Base-by-base conservation (phyloP, 1,140 invertebrate species). In the Contarinia nasturtii region DNA sequence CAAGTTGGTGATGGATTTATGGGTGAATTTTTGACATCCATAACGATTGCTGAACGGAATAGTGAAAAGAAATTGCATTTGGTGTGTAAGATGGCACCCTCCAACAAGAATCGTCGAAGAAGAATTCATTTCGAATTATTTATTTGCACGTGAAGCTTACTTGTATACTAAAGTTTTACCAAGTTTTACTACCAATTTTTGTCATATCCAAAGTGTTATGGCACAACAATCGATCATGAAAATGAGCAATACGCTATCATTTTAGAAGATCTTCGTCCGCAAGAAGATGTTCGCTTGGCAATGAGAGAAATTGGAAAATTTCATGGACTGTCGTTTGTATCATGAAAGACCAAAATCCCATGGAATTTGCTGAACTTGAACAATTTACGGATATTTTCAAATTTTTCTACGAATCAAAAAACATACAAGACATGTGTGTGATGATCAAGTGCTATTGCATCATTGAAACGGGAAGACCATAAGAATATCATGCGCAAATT, bases 291-390 rank as follows among this genome's bases (percentile, higher is more conserved):
- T 7, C 54, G 52, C 12, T 37, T 67, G 2, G 61, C 69, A 1
- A 57, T 76, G 20, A 56, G 63, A 48, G 61, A 60, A n/a, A 64
- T 75, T 52, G 74, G 64, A 10, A 66, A 63, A 44, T 63, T 70
- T n/a, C 75, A 77, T 56, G 72, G 71, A 0, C 45, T 69, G 0
- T 71, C 70, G 0, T 63, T 68, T 50, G 68, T 66, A 1, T 52
- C n/a, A n/a, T 73, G 20, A 68, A 67, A 47, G 33, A 54, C 33
- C 49, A 60, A 50, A 45, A 52, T 17, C 56, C 56, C 0, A 52
- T 57, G 2, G 41, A 49, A 7, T 46, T 60, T 21, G 42, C 47
- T 2, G 46, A 55, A 8, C 59, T 60, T 27, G 55, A 56, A n/a
- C 41, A 50, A 7, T 47, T 64, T 4, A 41, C 58, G 12, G 64